phyloP scores from a whole-genome alignment of 1,140 invertebrate genomes.

The Eubasilissa regina region DNA sequence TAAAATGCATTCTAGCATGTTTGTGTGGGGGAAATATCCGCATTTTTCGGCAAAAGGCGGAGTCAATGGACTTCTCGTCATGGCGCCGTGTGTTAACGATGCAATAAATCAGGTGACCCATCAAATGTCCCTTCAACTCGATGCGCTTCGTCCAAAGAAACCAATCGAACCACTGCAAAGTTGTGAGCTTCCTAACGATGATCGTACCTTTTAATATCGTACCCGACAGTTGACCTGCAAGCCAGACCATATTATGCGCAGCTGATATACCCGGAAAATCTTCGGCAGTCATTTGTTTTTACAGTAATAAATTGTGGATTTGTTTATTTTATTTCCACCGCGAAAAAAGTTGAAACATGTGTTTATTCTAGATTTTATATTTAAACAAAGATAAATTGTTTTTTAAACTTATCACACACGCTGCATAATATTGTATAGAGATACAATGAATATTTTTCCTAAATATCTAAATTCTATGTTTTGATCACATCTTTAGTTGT shows the following conservation, averaged over 20 bases:
- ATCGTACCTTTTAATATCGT: background rate
- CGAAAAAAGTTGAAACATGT: background rate
- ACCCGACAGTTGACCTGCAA: background rate
- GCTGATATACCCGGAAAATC: background rate
- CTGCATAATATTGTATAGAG: too few species aligned
- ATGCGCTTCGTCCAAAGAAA: background rate
- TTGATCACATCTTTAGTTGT: too few species aligned
- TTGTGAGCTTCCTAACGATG: background rate
- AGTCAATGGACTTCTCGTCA: background rate
- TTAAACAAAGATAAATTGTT: too few species aligned
- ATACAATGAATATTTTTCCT: too few species aligned
- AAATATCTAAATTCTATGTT: too few species aligned
- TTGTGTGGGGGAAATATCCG: slow-evolving; percentile 8
- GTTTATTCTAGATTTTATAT: background rate
- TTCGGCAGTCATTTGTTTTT: background rate
- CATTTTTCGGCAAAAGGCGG: slow-evolving; percentile 11
- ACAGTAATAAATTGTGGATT: slow-evolving; percentile 11
- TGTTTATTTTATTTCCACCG: background rate
- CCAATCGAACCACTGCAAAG: background rate
- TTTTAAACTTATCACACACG: too few species aligned
- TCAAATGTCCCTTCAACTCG: background rate
- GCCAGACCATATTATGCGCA: background rate
- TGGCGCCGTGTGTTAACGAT: slow-evolving; percentile 22
- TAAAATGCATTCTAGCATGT: slow-evolving; percentile 17
- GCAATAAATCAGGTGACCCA: slow-evolving; percentile 17